Evolutionary conservation across 1,140 invertebrate genomes (phyloP).

Genomic region (Bombus waltoni): DNA sequence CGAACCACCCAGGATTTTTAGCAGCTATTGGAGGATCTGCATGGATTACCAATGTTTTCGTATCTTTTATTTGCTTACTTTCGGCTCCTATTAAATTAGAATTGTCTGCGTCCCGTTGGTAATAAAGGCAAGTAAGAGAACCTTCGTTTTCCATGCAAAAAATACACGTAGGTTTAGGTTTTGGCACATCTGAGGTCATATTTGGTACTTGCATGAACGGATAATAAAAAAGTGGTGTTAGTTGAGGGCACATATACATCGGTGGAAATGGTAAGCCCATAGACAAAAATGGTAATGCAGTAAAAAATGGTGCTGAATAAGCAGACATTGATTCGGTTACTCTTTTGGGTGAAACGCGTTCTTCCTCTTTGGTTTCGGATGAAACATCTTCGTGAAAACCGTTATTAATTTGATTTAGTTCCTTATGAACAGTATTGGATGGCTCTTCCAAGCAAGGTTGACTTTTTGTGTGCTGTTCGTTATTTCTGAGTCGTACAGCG

Average conservation of each 20-base stretch:
- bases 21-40: constrained; percentile 71
- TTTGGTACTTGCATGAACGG: constrained; percentile 76
- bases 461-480: constrained; percentile 89
- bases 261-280: constrained; percentile 82
- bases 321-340: constrained; percentile 70
- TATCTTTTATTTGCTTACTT: constrained; percentile 69
- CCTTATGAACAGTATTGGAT: constrained; percentile 19
- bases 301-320: constrained; percentile 78
- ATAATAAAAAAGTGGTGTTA: constrained; percentile 78
- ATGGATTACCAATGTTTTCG: constrained; percentile 62
- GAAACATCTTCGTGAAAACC: constrained; percentile 26
- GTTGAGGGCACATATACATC: constrained; percentile 79
- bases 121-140: constrained; percentile 79
- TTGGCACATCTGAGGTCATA: constrained; percentile 63
- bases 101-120: constrained; percentile 74
- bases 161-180: constrained; percentile 78
- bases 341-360: constrained; percentile 66
- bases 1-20: constrained; percentile 86
- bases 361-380: constrained; percentile 56
- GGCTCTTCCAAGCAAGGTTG: constrained; percentile 85
- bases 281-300: constrained; percentile 79
- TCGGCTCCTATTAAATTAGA: constrained; percentile 57
- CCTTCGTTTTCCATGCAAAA: constrained; percentile 81
- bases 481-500: constrained; percentile 86
- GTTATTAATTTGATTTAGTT: constrained; percentile 43